These are phyloP conservation scores for Pogonocherus hispidulus DNA, from an alignment of 2,888 invertebrate genomes.

Conservation along the genomic window DNA sequence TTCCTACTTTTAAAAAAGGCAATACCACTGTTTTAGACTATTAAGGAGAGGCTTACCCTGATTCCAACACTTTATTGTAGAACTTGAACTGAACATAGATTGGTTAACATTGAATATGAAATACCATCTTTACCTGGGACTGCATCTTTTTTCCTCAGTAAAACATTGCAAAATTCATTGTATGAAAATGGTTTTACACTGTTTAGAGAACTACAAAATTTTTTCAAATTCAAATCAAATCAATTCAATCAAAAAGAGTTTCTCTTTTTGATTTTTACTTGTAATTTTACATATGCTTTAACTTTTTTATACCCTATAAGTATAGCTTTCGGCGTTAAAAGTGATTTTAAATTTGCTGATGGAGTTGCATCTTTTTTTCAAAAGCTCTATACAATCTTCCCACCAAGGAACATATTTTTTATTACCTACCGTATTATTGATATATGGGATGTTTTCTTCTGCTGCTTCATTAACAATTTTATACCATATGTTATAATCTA, in stretches of 20 bases:
- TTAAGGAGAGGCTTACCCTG: not conserved
- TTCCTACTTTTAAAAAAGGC: conserved; percentile 11
- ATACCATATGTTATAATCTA: too few species aligned
- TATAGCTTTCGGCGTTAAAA: too few species aligned
- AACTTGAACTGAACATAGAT: not conserved
- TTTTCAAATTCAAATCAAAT: too few species aligned
- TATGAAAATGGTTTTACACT: not conserved
- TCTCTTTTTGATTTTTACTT: conserved; percentile 14
- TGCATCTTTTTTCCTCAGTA: conserved; percentile 14
- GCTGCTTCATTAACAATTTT: too few species aligned
- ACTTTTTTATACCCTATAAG: not conserved
- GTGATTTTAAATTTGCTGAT: too few species aligned
- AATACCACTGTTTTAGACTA: conserved; percentile 10
- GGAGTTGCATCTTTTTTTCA: too few species aligned
- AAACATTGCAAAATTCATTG: not conserved
- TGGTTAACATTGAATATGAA: conserved; percentile 20
- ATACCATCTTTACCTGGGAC: conserved; percentile 22
- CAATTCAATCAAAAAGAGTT: not conserved
- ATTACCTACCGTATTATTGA: too few species aligned
- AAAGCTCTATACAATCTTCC: too few species aligned
- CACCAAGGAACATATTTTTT: too few species aligned
- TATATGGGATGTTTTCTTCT: too few species aligned
- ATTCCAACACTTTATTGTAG: conserved; percentile 7
- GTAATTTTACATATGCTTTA: conserved; percentile 20
- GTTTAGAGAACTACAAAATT: conserved; percentile 10